Percentiles rank a stretch among this genome's conserved stretches.
These are phyloP conservation scores for Platyura marginata DNA, from an alignment of 1,140 invertebrate genomes.

Conservation along the genomic window DNA sequence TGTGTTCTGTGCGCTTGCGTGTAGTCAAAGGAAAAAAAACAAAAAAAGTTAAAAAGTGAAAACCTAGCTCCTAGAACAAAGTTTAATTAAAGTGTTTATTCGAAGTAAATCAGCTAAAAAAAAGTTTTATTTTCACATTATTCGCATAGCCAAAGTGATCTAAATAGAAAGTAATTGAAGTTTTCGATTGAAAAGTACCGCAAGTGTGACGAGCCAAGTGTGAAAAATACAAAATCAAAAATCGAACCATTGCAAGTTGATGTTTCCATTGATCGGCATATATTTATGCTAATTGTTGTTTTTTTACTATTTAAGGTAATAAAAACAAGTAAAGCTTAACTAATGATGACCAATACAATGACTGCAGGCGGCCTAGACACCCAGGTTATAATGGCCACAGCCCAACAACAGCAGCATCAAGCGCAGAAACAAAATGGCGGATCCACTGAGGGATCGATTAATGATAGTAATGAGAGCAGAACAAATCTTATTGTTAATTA, in stretches of 20 bases:
- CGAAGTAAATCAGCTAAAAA: not conserved
- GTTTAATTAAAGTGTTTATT: not conserved
- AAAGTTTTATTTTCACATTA: not conserved
- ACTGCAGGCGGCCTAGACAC: slow-evolving; percentile 32
- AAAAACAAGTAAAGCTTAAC: not conserved
- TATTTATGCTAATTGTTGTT: not conserved
- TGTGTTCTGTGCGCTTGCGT: too few relatives aligned
- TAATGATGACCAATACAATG: slow-evolving; percentile 20
- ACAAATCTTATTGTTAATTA: slow-evolving; percentile 85
- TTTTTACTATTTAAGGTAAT: not conserved
- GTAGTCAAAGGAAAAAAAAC: not conserved
- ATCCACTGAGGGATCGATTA: not conserved
- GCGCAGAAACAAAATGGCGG: slow-evolving; percentile 13
- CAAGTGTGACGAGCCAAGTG: not conserved
- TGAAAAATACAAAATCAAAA: too few relatives aligned
- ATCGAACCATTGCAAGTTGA: too few relatives aligned
- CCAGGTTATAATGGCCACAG: slow-evolving; percentile 36
- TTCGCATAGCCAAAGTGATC: not conserved
- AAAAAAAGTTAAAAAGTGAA: not conserved
- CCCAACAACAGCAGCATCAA: slow-evolving; percentile 29
- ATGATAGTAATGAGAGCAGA: slow-evolving; percentile 15
- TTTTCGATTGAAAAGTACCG: not conserved
- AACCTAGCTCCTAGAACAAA: not conserved
- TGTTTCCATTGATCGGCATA: too few relatives aligned
- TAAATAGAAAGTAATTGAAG: too few relatives aligned